Base-by-base conservation (phyloP, 1,140 invertebrate genomes). In the Papilio dardanus region DNA sequence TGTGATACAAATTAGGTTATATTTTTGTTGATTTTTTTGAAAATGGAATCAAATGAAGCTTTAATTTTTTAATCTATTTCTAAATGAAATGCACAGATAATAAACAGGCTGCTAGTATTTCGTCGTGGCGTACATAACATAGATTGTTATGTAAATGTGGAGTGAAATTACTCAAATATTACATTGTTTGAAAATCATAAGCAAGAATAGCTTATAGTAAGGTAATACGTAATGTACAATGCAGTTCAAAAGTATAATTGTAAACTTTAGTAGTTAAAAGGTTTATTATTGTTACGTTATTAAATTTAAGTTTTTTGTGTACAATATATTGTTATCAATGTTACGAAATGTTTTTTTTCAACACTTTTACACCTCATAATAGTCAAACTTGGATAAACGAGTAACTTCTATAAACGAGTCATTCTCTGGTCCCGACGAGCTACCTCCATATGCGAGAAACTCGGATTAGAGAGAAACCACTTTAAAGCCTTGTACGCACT, bases 1-100 rank as follows among this genome's bases (percentile, higher is more conserved):
- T 58, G 54, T 58, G 54, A 58, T 58, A 58, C 54, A n/a, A 58
- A 58, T 58, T 58, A 58, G 54, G 54, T 28, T 66, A 35, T 66
- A 16, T 66, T 66, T 35, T 66, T 19, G 5, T 46, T 19, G 16
- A n/a, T 46, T 46, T 46, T 54, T 54, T 54, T 24, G 6, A 2
- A 54, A 58, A 58, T 28, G 54, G 54, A 58, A 58, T 58, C 21
- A 58, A 58, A 58, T 28, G 24, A 58, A 58, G 54, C 54, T 58
- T 58, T 58, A 58, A 58, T 58, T 28, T 58, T 28, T 58, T 58
- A 58, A 58, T 58, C 24, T 24, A 28, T 58, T 58, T 58, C 24
- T 28, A 12, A 58, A 58, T 58, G 24, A 28, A 54, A 8, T 30
- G 10, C 21, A 58, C 54, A 58, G 21, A 58, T 58, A 28, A 28